Evolutionary conservation across 2,113 vertebrate species (phyloP).

Genomic region (Grammomys dolichurus): DNA sequence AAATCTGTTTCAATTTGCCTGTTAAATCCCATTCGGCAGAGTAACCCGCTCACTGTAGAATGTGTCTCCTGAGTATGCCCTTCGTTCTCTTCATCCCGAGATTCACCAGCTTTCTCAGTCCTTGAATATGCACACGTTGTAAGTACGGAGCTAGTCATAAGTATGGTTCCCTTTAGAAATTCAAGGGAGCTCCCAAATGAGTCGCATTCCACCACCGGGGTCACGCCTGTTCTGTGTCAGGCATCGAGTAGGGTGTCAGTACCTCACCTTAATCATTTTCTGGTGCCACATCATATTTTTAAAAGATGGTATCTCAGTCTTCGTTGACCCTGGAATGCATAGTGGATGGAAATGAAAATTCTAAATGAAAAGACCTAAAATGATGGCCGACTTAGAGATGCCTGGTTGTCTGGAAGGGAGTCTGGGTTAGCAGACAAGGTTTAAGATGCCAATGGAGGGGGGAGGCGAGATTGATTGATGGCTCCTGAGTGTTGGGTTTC

Average conservation of each 20-base stretch:
- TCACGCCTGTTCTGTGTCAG: background rate
- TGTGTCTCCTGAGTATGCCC: background rate
- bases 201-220: background rate
- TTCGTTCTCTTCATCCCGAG: background rate
- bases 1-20: background rate
- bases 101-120: background rate
- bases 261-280: background rate
- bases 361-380: background rate
- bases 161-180: background rate
- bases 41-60: background rate
- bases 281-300: background rate
- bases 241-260: background rate
- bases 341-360: background rate
- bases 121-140: background rate
- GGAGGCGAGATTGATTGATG: background rate
- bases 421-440: background rate
- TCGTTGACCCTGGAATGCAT: background rate
- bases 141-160: background rate
- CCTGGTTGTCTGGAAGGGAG: background rate
- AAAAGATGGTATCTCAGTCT: background rate
- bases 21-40: background rate
- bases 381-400: background rate
- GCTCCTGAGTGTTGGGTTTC: background rate
- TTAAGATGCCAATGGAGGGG: background rate
- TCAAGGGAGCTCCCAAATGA: background rate